Percentiles rank a stretch among this genome's conserved stretches.
Evolutionary conservation across 1,140 invertebrate species (phyloP).

Genomic region (Trissolcus basalis): DNA sequence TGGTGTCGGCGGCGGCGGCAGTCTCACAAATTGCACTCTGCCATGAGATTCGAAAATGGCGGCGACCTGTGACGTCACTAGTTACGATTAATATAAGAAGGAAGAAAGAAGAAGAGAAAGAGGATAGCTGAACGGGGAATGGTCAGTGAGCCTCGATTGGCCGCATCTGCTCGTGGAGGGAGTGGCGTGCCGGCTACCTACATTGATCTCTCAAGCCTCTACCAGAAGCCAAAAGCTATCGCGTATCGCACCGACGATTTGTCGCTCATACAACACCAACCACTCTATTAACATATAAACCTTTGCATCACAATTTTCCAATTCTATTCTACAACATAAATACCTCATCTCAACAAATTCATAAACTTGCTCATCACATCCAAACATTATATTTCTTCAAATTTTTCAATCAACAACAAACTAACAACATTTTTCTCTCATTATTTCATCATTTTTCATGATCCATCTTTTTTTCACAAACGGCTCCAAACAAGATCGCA

Average conservation of each 20-base stretch:
- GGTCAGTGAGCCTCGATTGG: slow-evolving; percentile 71
- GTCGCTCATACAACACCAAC: slow-evolving; percentile 33
- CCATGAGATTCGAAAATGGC: slow-evolving; percentile 74
- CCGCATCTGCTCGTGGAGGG: slow-evolving; percentile 69
- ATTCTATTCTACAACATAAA: no score
- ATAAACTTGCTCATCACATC: no score
- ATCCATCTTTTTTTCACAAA: no score
- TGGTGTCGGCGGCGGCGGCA: slow-evolving; percentile 38
- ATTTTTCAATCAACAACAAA: no score
- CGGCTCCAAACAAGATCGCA: no score
- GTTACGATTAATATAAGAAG: slow-evolving; percentile 54
- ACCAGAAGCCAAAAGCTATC: slow-evolving; percentile 53
- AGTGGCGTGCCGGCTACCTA: slow-evolving; percentile 71
- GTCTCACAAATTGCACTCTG: slow-evolving; percentile 60
- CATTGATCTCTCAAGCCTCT: slow-evolving; percentile 70
- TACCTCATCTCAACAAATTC: no score
- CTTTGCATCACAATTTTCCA: no score
- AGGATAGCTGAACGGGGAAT: slow-evolving; percentile 66
- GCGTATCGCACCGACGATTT: slow-evolving; percentile 47
- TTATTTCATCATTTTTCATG: no score
- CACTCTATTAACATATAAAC: slow-evolving; percentile 41
- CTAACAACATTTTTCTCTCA: no score
- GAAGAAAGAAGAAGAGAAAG: slow-evolving; percentile 64
- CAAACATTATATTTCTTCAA: no score
- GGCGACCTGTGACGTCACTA: slow-evolving; percentile 71